Evolutionary conservation across 2,888 invertebrate genomes (phyloP).

Genomic region (Ennomos quercinarius): DNA sequence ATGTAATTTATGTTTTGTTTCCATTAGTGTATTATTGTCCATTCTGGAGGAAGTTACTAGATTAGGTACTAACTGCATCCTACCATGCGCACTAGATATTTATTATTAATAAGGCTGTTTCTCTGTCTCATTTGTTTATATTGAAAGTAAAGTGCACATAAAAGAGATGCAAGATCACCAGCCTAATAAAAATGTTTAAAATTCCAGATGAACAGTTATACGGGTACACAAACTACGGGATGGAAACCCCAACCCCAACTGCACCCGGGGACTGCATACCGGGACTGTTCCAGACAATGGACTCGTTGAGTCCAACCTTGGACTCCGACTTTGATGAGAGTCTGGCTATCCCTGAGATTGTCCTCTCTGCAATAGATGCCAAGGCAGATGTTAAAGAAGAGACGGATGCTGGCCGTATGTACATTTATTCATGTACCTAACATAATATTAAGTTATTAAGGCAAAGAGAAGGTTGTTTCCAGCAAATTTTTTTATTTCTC

Average conservation of each 20-base stretch:
- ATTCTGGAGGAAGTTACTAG: too few relatives aligned
- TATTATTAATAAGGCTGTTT: too few relatives aligned
- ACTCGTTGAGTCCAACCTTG: conserved; percentile 78
- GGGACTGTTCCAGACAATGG: conserved; percentile 78
- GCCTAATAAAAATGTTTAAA: neutral
- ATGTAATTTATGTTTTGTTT: too few relatives aligned
- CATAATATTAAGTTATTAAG: too few relatives aligned
- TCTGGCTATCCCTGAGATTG: conserved; percentile 90
- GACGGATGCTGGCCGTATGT: conserved; percentile 50
- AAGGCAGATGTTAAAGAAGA: conserved; percentile 66
- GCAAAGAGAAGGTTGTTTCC: too few relatives aligned
- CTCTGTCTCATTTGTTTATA: too few relatives aligned
- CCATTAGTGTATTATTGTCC: too few relatives aligned
- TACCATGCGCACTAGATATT: too few relatives aligned
- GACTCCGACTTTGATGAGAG: conserved; percentile 94
- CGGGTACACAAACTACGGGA: conserved; percentile 78
- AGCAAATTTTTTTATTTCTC: too few relatives aligned
- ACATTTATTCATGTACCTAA: neutral
- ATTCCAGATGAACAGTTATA: conserved; percentile 76
- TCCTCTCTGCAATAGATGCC: conserved; percentile 87
- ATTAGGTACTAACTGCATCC: too few relatives aligned
- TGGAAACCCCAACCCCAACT: conserved; percentile 76
- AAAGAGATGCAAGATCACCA: too few relatives aligned
- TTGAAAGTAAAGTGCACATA: too few relatives aligned
- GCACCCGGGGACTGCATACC: conserved; percentile 75